Evolutionary conservation across 2,888 invertebrate species (phyloP).

Genomic region (Diaperis boleti): DNA sequence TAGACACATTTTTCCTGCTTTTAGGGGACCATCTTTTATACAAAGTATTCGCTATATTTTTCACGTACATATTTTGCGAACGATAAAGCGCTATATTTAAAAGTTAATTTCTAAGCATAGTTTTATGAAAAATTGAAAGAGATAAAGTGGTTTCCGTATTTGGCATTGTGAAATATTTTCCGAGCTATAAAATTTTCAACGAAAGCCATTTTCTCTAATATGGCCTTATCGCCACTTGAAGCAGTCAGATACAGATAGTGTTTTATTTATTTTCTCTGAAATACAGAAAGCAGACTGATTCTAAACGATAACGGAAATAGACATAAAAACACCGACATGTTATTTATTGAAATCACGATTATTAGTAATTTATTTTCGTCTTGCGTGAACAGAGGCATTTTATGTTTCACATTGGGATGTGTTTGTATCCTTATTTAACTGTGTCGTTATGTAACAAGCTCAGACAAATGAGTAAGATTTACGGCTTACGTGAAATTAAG

Average conservation of each 20-base stretch:
- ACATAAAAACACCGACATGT: conserved; percentile 47
- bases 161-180: conserved; percentile 51
- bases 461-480: too few species aligned
- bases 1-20: conserved; percentile 22
- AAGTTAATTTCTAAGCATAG: conserved; percentile 31
- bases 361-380: conserved; percentile 43
- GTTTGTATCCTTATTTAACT: conserved; percentile 8
- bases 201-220: conserved; percentile 53
- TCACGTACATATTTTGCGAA: too few species aligned
- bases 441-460: conserved; percentile 5
- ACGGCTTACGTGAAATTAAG: too few species aligned
- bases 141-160: conserved; percentile 52
- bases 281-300: conserved; percentile 43
- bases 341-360: conserved; percentile 46
- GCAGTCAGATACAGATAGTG: conserved; percentile 54
- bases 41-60: not conserved
- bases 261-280: conserved; percentile 42
- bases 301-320: conserved; percentile 45
- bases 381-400: conserved; percentile 41
- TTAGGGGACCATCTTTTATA: not conserved
- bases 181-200: conserved; percentile 55
- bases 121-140: conserved; percentile 44
- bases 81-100: conserved; percentile 4
- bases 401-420: conserved; percentile 17
- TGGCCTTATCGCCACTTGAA: conserved; percentile 53